phyloP scores from a whole-genome alignment of 2,888 invertebrate species.

The Caenorhabditis macrosperma region DNA sequence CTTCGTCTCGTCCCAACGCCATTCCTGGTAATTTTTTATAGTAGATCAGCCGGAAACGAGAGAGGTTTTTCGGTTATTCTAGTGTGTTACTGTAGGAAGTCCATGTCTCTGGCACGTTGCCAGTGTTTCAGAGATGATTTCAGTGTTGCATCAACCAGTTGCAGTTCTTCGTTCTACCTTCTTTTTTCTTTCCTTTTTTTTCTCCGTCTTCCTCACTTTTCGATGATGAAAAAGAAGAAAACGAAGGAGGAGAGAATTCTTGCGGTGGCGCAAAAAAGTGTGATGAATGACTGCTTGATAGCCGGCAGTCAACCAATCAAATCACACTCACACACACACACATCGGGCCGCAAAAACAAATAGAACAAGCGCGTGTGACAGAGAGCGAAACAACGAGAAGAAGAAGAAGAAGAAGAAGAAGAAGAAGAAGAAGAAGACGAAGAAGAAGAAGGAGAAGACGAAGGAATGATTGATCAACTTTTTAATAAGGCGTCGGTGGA shows the following conservation, averaged over 20 bases:
- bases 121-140: no score
- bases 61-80: no score
- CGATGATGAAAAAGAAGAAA: conserved; percentile 2
- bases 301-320: conserved; percentile 1
- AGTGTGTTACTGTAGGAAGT: no score
- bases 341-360: conserved; percentile 26
- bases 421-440: no score
- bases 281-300: conserved; percentile 40
- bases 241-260: neutral
- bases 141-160: neutral
- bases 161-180: neutral
- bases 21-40: no score
- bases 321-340: conserved; percentile 18
- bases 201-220: conserved; percentile 9
- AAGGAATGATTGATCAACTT: conserved; percentile 57
- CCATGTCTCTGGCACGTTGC: no score
- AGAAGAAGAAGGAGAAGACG: no score
- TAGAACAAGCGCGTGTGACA: conserved; percentile 31
- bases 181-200: conserved; percentile 22
- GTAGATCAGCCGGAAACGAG: no score
- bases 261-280: conserved; percentile 47
- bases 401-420: neutral
- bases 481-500: conserved; percentile 45
- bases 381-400: conserved; percentile 6
- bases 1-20: no score